These are phyloP conservation scores for Saccopteryx bilineata DNA, from an alignment of 2,113 vertebrate genomes.

Conservation along the genomic window DNA sequence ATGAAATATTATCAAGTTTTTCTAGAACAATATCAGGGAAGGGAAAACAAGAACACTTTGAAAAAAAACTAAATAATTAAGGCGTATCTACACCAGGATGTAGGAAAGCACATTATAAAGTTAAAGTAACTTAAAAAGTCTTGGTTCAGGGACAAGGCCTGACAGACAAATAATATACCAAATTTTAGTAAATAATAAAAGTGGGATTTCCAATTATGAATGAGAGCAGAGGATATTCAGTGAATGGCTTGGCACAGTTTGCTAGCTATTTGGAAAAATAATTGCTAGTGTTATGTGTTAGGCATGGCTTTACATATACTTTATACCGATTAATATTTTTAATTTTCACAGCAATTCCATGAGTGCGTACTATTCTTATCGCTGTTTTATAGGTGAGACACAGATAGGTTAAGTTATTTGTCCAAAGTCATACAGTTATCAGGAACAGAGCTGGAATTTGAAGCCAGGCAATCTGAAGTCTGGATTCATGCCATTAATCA, in stretches of 20 bases:
- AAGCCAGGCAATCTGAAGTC: background rate
- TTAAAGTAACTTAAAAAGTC: background rate
- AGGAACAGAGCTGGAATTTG: background rate
- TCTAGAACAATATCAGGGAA: background rate
- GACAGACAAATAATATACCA: background rate
- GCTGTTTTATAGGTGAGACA: background rate
- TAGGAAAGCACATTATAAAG: background rate
- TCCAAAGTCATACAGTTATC: background rate
- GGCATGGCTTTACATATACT: background rate
- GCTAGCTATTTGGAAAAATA: background rate
- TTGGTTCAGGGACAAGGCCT: background rate
- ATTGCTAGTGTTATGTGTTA: background rate
- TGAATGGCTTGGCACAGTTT: background rate
- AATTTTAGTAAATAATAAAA: conserved; percentile 19
- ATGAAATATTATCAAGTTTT: conserved; percentile 1
- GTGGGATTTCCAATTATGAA: background rate
- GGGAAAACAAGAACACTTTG: background rate
- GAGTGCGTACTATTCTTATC: background rate
- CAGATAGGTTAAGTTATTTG: background rate
- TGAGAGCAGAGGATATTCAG: background rate
- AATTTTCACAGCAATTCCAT: background rate
- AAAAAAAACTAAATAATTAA: background rate
- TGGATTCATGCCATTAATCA: background rate
- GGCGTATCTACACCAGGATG: background rate
- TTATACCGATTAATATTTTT: background rate